Percentiles rank a stretch among this genome's conserved stretches.
Evolutionary conservation across 2,113 vertebrate genomes (phyloP).

Genomic region (Oceanites oceanicus): DNA sequence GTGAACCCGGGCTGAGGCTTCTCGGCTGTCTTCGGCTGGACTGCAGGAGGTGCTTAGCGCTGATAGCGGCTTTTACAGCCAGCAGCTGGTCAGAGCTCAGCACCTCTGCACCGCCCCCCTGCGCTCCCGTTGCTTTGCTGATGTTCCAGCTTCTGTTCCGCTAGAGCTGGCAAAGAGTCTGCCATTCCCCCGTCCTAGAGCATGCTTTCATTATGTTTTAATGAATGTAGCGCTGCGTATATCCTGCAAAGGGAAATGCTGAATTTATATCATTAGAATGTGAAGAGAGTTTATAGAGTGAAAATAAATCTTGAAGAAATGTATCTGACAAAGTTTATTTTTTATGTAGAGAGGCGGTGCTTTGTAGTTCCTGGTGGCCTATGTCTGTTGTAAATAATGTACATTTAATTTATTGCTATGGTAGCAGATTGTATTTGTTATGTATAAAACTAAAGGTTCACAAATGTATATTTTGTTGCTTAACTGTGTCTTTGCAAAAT

Average conservation of each 20-base stretch:
- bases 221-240: constrained; percentile 23
- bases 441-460: constrained; percentile 81
- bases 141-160: neutral
- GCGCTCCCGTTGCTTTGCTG: neutral
- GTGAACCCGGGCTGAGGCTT: neutral
- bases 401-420: constrained; percentile 87
- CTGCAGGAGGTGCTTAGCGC: neutral
- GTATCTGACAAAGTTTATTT: constrained; percentile 64
- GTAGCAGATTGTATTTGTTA: constrained; percentile 81
- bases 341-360: constrained; percentile 68
- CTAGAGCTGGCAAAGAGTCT: neutral
- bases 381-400: constrained; percentile 84
- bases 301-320: constrained; percentile 10
- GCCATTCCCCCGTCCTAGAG: neutral
- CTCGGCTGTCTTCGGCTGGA: fast-evolving
- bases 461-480: constrained; percentile 89
- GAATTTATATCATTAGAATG: neutral
- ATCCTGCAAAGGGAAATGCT: constrained; percentile 20
- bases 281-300: constrained; percentile 57
- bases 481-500: constrained; percentile 84
- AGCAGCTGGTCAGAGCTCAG: neutral
- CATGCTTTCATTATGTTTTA: constrained; percentile 25
- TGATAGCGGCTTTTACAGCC: fast-evolving
- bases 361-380: constrained; percentile 73
- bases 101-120: neutral